Percentiles rank a stretch among this genome's conserved stretches.
Evolutionary conservation across 2,113 vertebrate species (phyloP).

Genomic region (Micromys minutus): DNA sequence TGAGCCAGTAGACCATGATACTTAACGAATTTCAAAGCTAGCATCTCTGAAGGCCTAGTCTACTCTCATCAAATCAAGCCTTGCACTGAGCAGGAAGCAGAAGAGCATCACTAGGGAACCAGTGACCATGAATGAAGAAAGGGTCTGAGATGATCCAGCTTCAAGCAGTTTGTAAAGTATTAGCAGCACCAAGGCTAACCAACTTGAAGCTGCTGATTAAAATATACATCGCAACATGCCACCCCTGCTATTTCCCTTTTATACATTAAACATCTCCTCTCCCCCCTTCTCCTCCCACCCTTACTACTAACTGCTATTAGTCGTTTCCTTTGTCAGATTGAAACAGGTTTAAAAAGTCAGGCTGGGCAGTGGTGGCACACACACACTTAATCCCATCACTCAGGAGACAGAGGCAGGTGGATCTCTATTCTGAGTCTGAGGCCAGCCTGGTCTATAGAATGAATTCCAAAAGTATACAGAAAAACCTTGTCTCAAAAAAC

Average conservation of each 20-base stretch:
- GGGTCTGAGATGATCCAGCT: not conserved
- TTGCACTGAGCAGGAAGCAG: not conserved
- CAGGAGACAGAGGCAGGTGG: not conserved
- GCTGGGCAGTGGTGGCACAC: not conserved
- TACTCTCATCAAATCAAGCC: not conserved
- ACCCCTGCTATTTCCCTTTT: not conserved
- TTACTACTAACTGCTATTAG: not conserved
- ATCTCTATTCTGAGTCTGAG: not conserved
- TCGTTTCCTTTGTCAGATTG: constrained; percentile 5
- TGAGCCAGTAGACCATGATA: not conserved
- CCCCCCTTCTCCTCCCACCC: not conserved
- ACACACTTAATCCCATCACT: not conserved
- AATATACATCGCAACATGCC: not conserved
- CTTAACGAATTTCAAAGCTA: not conserved
- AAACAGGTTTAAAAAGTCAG: not conserved
- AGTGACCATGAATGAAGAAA: constrained; percentile 41
- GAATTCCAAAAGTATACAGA: not conserved
- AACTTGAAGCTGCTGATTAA: not conserved
- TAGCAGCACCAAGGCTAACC: not conserved
- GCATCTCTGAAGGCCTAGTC: not conserved
- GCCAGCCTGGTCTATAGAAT: not conserved
- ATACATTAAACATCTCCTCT: not conserved
- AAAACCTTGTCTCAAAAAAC: not conserved
- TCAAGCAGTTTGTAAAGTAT: not conserved
- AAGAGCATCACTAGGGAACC: constrained; percentile 5